Percentiles rank a stretch among this genome's conserved stretches.
phyloP scores from a whole-genome alignment of 2,113 vertebrate species.

The Chlorodrepanis virens region DNA sequence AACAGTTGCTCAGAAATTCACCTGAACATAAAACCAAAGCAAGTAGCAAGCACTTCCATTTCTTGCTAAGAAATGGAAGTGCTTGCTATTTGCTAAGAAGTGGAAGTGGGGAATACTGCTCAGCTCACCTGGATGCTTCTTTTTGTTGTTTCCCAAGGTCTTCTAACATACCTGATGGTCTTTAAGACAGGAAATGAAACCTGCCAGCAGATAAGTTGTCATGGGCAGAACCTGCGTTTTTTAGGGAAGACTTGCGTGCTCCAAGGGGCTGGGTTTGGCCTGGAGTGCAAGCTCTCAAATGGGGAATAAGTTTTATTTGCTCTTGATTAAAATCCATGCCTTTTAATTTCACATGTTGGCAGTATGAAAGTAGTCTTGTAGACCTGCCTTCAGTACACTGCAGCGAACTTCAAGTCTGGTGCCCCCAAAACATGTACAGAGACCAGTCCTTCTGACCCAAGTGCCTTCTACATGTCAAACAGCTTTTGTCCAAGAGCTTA shows the following conservation, averaged over 20 bases:
- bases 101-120: neutral
- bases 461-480: neutral
- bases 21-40: neutral
- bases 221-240: neutral
- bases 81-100: neutral
- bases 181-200: neutral
- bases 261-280: neutral
- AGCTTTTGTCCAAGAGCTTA: neutral
- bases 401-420: neutral
- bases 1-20: constrained; percentile 7
- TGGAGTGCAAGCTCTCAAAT: neutral
- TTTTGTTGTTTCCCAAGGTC: neutral
- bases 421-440: neutral
- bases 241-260: neutral
- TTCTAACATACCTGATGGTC: neutral
- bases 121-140: rapidly evolving
- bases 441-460: neutral
- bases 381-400: neutral
- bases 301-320: neutral
- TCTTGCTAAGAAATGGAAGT: neutral
- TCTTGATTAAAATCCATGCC: neutral
- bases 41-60: neutral
- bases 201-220: neutral
- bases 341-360: neutral
- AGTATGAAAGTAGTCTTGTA: neutral